Evolutionary conservation across 2,888 invertebrate genomes (phyloP).

Genomic region (Entomobrya multifasciata): DNA sequence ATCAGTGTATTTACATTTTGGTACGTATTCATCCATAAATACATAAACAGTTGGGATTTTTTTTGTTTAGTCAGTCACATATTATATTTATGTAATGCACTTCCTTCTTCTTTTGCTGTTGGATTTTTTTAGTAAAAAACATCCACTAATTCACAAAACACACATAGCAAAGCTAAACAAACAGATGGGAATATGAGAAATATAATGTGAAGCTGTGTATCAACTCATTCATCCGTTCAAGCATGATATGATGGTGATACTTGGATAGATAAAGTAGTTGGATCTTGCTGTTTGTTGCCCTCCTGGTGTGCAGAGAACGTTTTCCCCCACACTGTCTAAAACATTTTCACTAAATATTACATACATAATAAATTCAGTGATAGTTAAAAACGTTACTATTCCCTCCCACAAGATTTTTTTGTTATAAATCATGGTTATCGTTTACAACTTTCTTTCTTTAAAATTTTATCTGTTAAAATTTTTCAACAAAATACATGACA

Average conservation of each 20-base stretch:
- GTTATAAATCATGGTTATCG: neutral
- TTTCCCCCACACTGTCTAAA: neutral
- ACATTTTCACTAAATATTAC: neutral
- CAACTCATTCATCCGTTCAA: constrained; percentile 56
- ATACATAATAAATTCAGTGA: too few species aligned
- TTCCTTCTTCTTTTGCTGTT: constrained; percentile 2
- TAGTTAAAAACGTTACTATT: too few species aligned
- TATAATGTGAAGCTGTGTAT: neutral
- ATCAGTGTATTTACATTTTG: too few species aligned
- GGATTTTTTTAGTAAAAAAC: neutral
- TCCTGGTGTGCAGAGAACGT: neutral
- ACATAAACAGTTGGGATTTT: too few species aligned
- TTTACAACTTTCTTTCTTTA: neutral
- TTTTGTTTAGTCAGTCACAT: too few species aligned
- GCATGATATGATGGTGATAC: constrained; percentile 43
- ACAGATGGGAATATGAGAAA: too few species aligned
- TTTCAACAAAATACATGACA: neutral
- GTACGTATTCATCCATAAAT: too few species aligned
- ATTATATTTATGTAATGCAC: neutral
- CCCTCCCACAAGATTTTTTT: too few species aligned
- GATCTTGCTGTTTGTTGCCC: neutral
- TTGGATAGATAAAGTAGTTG: neutral
- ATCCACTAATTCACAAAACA: neutral
- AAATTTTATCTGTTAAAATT: neutral
- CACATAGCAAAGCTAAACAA: neutral